Base-by-base conservation (phyloP, 2,888 invertebrate genomes). In the Phorcus lineatus region DNA sequence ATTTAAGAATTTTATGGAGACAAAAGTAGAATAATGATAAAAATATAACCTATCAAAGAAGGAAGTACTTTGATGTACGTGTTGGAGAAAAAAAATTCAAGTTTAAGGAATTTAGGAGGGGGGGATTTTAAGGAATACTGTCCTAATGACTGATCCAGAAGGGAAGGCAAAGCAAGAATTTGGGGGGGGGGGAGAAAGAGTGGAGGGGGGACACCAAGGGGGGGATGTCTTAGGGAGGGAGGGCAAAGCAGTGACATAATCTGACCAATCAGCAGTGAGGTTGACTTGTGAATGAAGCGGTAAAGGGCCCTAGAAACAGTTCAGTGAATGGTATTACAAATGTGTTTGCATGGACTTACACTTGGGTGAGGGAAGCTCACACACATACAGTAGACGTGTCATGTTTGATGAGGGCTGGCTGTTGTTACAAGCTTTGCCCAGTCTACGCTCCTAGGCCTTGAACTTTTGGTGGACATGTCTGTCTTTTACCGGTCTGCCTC, bases 341-440 rank as follows among this genome's bases (percentile, higher is more conserved):
- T 62, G 24, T 62, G 62, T 62, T 24, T 62, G 62, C 62, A 62
- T 22, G 62, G 62, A 62, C 62, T 62, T 62, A 62, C 28, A 62
- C 62, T 24, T 62, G 62, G 13, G 62, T 47, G 62, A 62, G 28
- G 62, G 62, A 28, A 22, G 62, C 62, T n/a, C 62, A 28, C 28
- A 57, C 57, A 24, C 24, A 62, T 62, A 28, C 28, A 28, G 62
- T 62, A 62, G 62, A 62, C 62, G 28, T 62, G 24, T 24, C 28
- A 28, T 62, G 28, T 62, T 62, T 62, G 62, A 62, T 62, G 4
- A 28, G 2, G 62, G 28, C 62, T 62, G 24, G 24, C 24, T 62
- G 62, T 62, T 62, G 62, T 62, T 62, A 28, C 62, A 62, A 24
- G 17, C 28, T 24, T 62, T 62, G 62, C 28, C 24, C 62, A 24